Percentiles rank a stretch among this genome's conserved stretches.
These are phyloP conservation scores for Oreonectes daqikongensis DNA, from an alignment of 2,797 vertebrate species.

Conservation along the genomic window DNA sequence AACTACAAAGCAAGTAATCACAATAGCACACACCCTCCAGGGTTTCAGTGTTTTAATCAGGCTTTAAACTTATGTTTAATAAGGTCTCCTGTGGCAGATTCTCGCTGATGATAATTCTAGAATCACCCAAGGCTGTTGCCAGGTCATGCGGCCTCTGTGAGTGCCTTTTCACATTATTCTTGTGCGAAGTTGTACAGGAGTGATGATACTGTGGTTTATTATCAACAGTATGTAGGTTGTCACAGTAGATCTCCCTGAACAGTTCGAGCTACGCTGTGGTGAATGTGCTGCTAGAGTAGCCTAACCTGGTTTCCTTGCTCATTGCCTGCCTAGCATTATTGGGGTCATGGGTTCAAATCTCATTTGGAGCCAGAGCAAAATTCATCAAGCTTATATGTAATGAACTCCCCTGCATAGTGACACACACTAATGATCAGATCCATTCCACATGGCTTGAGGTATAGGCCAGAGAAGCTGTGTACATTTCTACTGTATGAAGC, in stretches of 20 bases:
- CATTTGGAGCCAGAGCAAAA: conserved; percentile 25
- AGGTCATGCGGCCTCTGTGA: conserved; percentile 29
- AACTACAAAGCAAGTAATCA: conserved; percentile 14
- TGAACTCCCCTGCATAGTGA: conserved; percentile 21
- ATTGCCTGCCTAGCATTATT: conserved; percentile 14
- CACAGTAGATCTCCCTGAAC: conserved; percentile 45
- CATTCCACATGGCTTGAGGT: conserved; percentile 21
- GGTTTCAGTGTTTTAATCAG: conserved; percentile 20
- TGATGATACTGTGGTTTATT: conserved; percentile 41
- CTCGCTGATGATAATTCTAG: conserved; percentile 40
- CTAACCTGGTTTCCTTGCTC: conserved; percentile 39
- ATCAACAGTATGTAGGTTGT: conserved; percentile 47
- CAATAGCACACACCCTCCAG: conserved; percentile 29
- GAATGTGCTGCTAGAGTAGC: conserved; percentile 35
- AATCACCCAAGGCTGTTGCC: conserved; percentile 45
- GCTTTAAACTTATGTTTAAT: conserved; percentile 46
- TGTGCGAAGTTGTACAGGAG: conserved; percentile 18
- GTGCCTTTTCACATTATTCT: conserved; percentile 40
- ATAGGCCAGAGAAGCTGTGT: conserved; percentile 8
- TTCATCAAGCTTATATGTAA: conserved; percentile 32
- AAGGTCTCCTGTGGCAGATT: conserved; percentile 47
- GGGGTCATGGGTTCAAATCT: conserved; percentile 41
- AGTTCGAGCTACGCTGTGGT: conserved; percentile 27
- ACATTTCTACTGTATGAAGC: conserved; percentile 13
- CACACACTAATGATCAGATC: conserved; percentile 28